Evolutionary conservation across 2,797 vertebrate species (phyloP), one percentile per base, ranked within the genome.

Genomic region (Vireo griseus): DNA sequence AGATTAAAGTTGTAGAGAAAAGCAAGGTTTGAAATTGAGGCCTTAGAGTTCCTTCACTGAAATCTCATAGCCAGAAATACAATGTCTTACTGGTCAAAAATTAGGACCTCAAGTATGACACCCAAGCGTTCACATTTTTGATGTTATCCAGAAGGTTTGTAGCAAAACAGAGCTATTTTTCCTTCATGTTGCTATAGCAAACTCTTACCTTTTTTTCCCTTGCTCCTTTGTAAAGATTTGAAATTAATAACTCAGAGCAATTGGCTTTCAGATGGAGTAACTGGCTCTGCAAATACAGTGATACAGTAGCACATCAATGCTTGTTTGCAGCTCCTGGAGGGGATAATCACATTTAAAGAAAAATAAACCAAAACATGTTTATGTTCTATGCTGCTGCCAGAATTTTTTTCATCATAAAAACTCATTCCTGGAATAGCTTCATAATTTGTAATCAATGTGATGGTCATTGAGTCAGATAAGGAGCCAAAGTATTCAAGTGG

Each of bases 301-400:
- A 33, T 80, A 14, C n/a, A 37, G 8, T 37, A 52, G 35, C 26
- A 10, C 14, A 61, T 37, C 66, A 37, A 14, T 61, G 39, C 7
- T 69, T 61, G 5, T 52, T 51, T 31, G 11, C 1, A 3, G 39
- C n/a, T 81, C 47, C 39, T 0, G 0, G 26, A 69, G 21, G 28
- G 14, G 11, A 51, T 51, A 14, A 10, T 35, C 37, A 44, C 18
- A 39, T 39, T 62, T 45, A n/a, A n/a, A 45, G 67, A 62, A 45
- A 71, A 62, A 45, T 13, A 62, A 39, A 45, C 5, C 11, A 12
- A 52, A 62, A 45, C 3, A 18, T 10, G 3, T 26, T 37, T n/a
- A 26, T 71, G 12, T 62, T 54, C 28, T 10, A 5, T 39, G 14
- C n/a, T 45, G 12, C 11, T 45, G 5, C 28, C 1, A 5, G 18